phyloP scores from a whole-genome alignment of 2,113 vertebrate genomes.

The Gallinago undulata region DNA sequence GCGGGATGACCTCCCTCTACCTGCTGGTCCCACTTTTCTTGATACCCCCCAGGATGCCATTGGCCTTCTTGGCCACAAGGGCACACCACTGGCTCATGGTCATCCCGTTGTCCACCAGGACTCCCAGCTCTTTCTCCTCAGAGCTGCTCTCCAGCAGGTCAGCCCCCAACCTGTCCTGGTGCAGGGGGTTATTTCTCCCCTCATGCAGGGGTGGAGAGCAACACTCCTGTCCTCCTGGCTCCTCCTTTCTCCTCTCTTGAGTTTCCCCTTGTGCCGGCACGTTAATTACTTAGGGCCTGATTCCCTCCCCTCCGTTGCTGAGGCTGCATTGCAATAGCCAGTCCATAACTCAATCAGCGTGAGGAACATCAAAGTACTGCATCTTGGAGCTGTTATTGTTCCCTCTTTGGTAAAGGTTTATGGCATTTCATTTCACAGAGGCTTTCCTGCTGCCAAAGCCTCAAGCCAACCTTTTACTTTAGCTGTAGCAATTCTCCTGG shows the following conservation, averaged over 20 bases:
- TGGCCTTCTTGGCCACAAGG: no score
- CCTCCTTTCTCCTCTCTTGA: background rate
- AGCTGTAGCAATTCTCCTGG: conserved; percentile 34
- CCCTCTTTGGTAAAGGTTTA: background rate
- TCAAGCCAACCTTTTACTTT: conserved; percentile 40
- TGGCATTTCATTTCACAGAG: background rate
- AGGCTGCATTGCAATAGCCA: background rate
- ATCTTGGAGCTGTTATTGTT: background rate
- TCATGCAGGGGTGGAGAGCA: background rate
- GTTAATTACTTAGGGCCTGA: background rate
- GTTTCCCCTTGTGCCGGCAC: no score
- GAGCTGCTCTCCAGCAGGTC: no score
- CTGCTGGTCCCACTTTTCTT: no score
- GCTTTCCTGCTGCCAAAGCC: conserved; percentile 4
- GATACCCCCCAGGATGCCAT: no score
- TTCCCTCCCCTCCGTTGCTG: rapidly evolving
- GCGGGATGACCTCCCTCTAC: no score
- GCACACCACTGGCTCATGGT: no score
- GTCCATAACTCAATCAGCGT: background rate
- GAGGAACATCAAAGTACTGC: background rate
- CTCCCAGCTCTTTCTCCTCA: no score
- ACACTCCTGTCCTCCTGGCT: background rate
- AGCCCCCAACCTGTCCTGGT: no score
- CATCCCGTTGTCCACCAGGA: no score
- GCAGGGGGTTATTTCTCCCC: no score